Evolutionary conservation across 2,888 invertebrate species (phyloP).

Genomic region (Lepidocyrtoides sp.): DNA sequence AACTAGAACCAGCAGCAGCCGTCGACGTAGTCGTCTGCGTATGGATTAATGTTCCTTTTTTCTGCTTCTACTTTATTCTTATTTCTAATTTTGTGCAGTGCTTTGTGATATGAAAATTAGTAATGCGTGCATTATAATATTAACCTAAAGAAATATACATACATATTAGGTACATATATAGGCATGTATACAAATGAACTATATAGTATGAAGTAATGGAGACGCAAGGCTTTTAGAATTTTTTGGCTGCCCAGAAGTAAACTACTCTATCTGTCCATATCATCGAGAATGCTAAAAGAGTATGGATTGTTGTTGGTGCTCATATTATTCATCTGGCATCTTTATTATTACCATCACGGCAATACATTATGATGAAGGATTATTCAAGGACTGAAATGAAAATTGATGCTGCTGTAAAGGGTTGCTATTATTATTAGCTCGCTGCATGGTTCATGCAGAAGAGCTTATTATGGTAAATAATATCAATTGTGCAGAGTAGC

Average conservation of each 20-base stretch:
- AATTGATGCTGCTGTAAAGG: conserved; percentile 56
- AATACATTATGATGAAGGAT: conserved; percentile 72
- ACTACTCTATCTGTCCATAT: not conserved
- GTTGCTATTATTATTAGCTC: conserved; percentile 44
- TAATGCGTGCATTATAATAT: not conserved
- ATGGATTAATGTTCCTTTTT: conserved; percentile 74
- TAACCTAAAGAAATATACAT: not conserved
- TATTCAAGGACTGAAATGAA: conserved; percentile 74
- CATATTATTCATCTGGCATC: conserved; percentile 49
- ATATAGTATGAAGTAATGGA: not conserved
- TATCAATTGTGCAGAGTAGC: not conserved
- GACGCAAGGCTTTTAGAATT: conserved; percentile 39
- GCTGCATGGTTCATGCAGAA: no score
- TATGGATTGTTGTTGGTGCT: conserved; percentile 25
- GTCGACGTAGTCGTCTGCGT: conserved; percentile 61
- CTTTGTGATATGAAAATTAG: conserved; percentile 24
- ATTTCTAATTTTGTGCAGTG: conserved; percentile 27
- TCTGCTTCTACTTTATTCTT: not conserved
- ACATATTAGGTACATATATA: no score
- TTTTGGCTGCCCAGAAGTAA: conserved; percentile 25
- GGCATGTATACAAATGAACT: not conserved
- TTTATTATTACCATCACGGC: conserved; percentile 62
- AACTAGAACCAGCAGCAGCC: conserved; percentile 68
- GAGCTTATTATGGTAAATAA: no score
- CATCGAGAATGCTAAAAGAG: conserved; percentile 3